Evolutionary conservation across 2,113 vertebrate genomes (phyloP).

Genomic region (Australoheros scitulus): DNA sequence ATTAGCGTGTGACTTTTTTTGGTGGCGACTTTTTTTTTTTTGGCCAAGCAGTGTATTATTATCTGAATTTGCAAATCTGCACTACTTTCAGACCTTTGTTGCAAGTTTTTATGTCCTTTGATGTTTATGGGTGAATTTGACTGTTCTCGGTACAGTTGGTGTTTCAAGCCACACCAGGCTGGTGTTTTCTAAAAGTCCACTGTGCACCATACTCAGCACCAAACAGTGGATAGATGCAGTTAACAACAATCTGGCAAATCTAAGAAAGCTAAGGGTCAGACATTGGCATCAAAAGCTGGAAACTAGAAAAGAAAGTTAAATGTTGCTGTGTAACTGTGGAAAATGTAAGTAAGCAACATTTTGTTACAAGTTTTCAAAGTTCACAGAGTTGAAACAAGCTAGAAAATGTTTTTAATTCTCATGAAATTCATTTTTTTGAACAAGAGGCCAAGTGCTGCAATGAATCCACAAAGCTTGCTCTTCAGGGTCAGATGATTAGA

Average conservation of each 20-base stretch:
- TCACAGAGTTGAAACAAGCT: not conserved
- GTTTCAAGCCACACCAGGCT: not conserved
- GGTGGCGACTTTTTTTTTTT: too few species aligned
- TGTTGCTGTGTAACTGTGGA: not conserved
- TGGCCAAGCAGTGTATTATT: not conserved
- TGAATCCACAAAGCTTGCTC: not conserved
- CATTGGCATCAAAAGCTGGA: not conserved
- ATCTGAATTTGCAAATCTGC: not conserved
- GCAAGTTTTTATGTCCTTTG: not conserved
- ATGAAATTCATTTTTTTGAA: not conserved
- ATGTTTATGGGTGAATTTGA: not conserved
- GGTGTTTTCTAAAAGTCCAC: not conserved
- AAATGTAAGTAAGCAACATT: not conserved
- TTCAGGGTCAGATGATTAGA: not conserved
- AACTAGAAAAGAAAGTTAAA: not conserved
- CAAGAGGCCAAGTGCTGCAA: not conserved
- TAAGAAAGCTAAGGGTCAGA: not conserved
- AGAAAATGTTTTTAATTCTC: not conserved
- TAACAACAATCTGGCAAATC: not conserved
- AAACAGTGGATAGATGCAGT: not conserved
- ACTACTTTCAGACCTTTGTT: not conserved
- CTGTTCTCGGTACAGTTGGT: not conserved
- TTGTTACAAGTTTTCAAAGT: not conserved
- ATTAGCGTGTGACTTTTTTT: too few species aligned
- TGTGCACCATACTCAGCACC: not conserved